phyloP scores from a whole-genome alignment of 92 coral and sea anemone species.

The Meandrina meandrites region DNA sequence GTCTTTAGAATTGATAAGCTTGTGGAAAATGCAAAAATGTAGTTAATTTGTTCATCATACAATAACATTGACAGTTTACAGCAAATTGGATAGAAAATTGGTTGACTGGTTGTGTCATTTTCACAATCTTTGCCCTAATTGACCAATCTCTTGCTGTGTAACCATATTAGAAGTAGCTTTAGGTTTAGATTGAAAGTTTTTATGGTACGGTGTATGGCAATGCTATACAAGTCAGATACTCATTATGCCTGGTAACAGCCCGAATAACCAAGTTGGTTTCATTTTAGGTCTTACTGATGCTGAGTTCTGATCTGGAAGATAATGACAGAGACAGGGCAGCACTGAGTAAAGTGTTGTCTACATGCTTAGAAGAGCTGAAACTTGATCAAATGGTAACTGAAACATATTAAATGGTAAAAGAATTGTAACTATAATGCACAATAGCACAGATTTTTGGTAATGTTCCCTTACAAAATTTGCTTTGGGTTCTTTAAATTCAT shows the following conservation, averaged over 20 bases:
- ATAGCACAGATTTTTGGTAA: neutral
- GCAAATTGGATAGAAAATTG: too few relatives aligned
- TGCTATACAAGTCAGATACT: neutral
- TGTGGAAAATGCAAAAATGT: neutral
- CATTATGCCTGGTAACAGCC: neutral
- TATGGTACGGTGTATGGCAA: too few relatives aligned
- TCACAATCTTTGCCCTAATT: too few relatives aligned
- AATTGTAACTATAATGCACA: neutral
- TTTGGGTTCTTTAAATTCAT: too few relatives aligned
- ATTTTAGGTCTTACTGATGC: constrained; percentile 83
- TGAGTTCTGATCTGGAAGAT: constrained; percentile 92
- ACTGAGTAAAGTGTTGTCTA: constrained; percentile 67
- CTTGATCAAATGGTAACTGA: constrained; percentile 72
- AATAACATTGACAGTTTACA: neutral
- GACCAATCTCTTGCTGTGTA: too few relatives aligned
- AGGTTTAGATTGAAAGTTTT: neutral
- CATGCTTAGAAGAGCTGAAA: constrained; percentile 80
- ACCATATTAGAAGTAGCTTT: neutral
- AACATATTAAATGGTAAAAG: neutral
- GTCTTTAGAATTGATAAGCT: too few relatives aligned
- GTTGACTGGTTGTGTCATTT: too few relatives aligned
- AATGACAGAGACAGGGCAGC: constrained; percentile 79
- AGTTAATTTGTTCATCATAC: too few relatives aligned
- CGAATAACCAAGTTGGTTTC: neutral
- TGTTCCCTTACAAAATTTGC: too few relatives aligned